Percentiles rank a stretch among this genome's conserved stretches.
These are phyloP conservation scores for Gopherus evgoodei DNA, from an alignment of 2,113 vertebrate genomes.

Conservation along the genomic window DNA sequence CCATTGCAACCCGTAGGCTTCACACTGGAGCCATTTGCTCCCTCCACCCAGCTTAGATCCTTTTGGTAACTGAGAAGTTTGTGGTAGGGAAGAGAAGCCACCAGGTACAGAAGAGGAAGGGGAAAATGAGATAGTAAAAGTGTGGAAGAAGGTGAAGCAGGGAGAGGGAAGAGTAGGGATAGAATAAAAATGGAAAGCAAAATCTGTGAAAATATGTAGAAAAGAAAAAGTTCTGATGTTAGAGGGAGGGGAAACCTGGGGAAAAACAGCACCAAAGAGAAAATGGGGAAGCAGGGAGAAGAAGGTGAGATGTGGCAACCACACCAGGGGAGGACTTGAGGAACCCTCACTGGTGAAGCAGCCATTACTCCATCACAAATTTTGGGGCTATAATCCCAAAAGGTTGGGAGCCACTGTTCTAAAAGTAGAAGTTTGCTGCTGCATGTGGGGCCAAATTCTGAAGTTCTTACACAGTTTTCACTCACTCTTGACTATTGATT, in stretches of 20 bases:
- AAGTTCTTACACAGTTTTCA: rapidly evolving
- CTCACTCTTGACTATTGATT: not conserved
- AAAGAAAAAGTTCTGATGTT: not conserved
- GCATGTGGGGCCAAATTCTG: not conserved
- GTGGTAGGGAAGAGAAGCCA: rapidly evolving
- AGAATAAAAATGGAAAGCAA: not conserved
- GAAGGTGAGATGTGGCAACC: not conserved
- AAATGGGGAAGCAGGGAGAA: not conserved
- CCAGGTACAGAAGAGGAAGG: too few species aligned
- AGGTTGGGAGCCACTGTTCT: not conserved
- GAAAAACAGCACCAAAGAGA: not conserved
- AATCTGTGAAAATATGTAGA: rapidly evolving
- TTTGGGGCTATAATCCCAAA: not conserved
- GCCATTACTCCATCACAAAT: not conserved
- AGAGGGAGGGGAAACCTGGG: not conserved
- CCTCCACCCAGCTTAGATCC: not conserved
- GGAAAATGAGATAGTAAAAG: not conserved
- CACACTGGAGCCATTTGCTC: not conserved
- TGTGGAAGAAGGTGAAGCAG: not conserved
- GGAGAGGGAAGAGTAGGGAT: not conserved
- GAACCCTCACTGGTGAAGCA: not conserved
- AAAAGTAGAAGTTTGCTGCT: not conserved
- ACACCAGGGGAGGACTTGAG: not conserved
- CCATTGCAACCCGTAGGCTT: not conserved
- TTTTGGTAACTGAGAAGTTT: not conserved